These are phyloP conservation scores for Osmoderma eremita DNA, from an alignment of 2,888 invertebrate genomes.

Conservation along the genomic window DNA sequence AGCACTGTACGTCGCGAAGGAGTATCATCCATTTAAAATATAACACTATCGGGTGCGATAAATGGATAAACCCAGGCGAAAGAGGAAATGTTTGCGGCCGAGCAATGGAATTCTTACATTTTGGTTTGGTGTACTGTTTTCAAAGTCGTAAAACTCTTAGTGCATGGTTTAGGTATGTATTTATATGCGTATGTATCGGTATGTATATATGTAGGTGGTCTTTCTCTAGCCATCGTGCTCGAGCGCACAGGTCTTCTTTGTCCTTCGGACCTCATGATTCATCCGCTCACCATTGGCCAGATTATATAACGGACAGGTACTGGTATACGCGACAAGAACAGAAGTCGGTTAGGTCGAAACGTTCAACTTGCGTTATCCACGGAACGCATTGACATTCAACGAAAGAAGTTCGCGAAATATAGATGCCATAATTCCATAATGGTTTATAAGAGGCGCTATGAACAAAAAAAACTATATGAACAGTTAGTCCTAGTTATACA, in stretches of 20 bases:
- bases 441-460: background rate
- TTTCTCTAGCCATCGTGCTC: slow-evolving; percentile 31
- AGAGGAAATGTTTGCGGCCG: slow-evolving; percentile 26
- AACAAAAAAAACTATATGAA: background rate
- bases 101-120: slow-evolving; percentile 28
- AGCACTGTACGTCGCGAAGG: slow-evolving; percentile 20
- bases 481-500: background rate
- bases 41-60: slow-evolving; percentile 15
- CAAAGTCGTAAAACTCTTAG: slow-evolving; percentile 30
- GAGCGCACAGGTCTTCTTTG: slow-evolving; percentile 27
- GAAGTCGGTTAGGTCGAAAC: slow-evolving; percentile 36
- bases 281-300: slow-evolving; percentile 43
- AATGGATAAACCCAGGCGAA: slow-evolving; percentile 17
- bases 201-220: slow-evolving; percentile 22
- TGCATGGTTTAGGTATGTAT: slow-evolving; percentile 21
- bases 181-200: slow-evolving; percentile 12
- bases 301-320: slow-evolving; percentile 50
- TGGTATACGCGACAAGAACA: slow-evolving; percentile 47
- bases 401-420: slow-evolving; percentile 1
- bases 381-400: slow-evolving; percentile 27
- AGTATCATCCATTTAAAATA: slow-evolving; percentile 19
- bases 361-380: slow-evolving; percentile 2
- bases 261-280: slow-evolving; percentile 33
- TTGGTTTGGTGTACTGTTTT: slow-evolving; percentile 21
- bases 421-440: background rate